These are phyloP conservation scores for Parapsyche elsis DNA, from an alignment of 1,140 invertebrate genomes.

Conservation along the genomic window DNA sequence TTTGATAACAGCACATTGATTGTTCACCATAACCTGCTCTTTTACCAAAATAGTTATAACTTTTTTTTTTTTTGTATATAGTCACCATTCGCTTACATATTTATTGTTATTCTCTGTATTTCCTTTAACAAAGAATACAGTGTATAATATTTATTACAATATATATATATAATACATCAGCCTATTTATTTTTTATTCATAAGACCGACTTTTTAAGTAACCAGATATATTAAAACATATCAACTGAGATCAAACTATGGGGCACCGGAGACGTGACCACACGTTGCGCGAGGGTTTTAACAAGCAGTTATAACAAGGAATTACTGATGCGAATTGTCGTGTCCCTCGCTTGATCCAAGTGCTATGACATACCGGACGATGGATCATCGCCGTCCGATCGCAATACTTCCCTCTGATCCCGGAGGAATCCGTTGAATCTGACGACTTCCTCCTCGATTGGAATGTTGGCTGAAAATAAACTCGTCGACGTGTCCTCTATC, in stretches of 20 bases:
- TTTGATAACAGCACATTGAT: slow-evolving; percentile 55
- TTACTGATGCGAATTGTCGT: slow-evolving; percentile 50
- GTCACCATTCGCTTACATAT: slow-evolving; percentile 51
- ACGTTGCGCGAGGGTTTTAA: slow-evolving; percentile 47
- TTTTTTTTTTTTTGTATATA: slow-evolving; percentile 53
- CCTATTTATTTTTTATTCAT: slow-evolving; percentile 55
- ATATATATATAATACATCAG: slow-evolving; percentile 49
- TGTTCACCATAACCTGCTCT: slow-evolving; percentile 51
- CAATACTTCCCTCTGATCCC: slow-evolving; percentile 49
- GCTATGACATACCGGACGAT: slow-evolving; percentile 66
- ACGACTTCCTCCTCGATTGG: slow-evolving; percentile 54
- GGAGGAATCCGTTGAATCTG: slow-evolving; percentile 52
- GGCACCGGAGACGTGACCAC: slow-evolving; percentile 30
- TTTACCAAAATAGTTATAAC: slow-evolving; percentile 55
- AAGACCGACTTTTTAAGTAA: slow-evolving; percentile 55
- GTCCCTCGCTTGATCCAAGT: slow-evolving; percentile 55
- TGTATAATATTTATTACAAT: slow-evolving; percentile 1
- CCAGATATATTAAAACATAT: slow-evolving; percentile 51
- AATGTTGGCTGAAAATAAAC: slow-evolving; percentile 29
- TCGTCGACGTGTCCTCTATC: slow-evolving; percentile 31
- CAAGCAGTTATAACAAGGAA: slow-evolving; percentile 55
- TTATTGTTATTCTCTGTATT: slow-evolving; percentile 53
- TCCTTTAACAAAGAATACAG: slow-evolving; percentile 4
- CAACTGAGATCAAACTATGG: slow-evolving; percentile 53
- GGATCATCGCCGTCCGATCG: slow-evolving; percentile 61